Base-by-base conservation (phyloP, 1,140 invertebrate genomes). In the Achroia grisella region DNA sequence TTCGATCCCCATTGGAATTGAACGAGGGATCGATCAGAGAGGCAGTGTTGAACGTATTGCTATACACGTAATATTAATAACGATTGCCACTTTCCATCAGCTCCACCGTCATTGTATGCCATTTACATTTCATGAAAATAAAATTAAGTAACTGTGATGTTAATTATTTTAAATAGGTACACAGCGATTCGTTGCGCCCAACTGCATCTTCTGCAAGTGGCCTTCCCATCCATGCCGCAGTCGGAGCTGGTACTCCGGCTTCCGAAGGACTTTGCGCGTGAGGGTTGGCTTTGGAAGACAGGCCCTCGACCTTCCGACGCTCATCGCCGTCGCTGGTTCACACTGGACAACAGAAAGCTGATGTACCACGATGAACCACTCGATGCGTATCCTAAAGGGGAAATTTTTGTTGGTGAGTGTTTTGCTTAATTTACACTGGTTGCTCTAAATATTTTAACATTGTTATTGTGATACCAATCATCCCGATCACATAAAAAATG, bases 211-310 rank as follows among this genome's bases (percentile, higher is more conserved):
- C 80, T 96, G 4, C 92, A 93, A 85, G 90, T 96, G 8, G 95
- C 95, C 11, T 95, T 93, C 86, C 95, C 95, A 9, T 90, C 91
- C 34, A 91, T 90, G 2, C 89, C 88, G 45, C 92, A 95, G 61
- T 87, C 88, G n/a, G 94, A 96, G 70, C 82, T 97, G 45, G 80
- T 93, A 0, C 87, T 89, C 10, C 89, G 91, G 50, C 83, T 97
- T 11, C 94, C 93, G 0, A 89, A 90, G 68, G 94, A 96, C 76
- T 97, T 96, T 79, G 81, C 90, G 0, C 89, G 91, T 56, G 95
- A 97, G 87, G 95, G 95, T 6, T 96, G 91, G 89, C 81, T 97
- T n/a, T 94, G 90, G 91, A 94, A 97, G 87, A 96, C 94, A 5
- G 95, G 95, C 1, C 95, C 95, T 0, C 86, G 90, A 48, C 87